phyloP scores from a whole-genome alignment of 92 coral and sea anemone species.

The Porites evermanni region DNA sequence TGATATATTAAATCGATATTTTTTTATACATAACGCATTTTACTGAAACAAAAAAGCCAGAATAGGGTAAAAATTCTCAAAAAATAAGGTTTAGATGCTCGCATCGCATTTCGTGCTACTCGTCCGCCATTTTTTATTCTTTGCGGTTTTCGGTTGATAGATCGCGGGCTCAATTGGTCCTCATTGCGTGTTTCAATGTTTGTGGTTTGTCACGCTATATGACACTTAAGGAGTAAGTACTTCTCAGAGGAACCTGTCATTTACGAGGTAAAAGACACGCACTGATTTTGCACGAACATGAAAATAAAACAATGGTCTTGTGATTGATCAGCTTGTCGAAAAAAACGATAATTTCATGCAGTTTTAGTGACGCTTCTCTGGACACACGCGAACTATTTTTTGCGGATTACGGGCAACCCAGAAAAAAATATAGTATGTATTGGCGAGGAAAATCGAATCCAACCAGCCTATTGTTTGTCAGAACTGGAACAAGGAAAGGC shows the following conservation, averaged over 20 bases:
- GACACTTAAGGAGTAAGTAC: constrained; percentile 3
- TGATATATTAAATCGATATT: neutral
- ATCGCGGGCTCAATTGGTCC: constrained; percentile 34
- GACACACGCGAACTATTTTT: neutral
- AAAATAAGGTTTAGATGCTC: no score
- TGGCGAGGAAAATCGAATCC: neutral
- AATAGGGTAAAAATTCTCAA: neutral
- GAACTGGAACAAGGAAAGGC: neutral
- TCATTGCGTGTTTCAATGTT: constrained; percentile 44
- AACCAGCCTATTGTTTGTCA: no score
- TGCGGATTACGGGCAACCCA: neutral
- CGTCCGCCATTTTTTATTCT: constrained; percentile 16
- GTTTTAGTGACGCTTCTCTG: neutral
- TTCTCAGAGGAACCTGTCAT: neutral
- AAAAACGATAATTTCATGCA: neutral
- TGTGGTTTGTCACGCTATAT: constrained; percentile 32
- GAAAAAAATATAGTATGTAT: neutral
- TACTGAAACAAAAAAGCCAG: no score
- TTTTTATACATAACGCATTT: neutral
- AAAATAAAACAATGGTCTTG: neutral
- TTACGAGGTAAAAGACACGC: constrained; percentile 26
- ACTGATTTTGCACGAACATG: constrained; percentile 30
- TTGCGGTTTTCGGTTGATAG: constrained; percentile 8
- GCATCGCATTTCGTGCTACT: no score
- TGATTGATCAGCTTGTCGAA: constrained; percentile 6